A percentile compares a stretch with the other conserved stretches of the same genome.
phyloP scores from a whole-genome alignment of 2,113 vertebrate genomes.

The Alouatta palliata region DNA sequence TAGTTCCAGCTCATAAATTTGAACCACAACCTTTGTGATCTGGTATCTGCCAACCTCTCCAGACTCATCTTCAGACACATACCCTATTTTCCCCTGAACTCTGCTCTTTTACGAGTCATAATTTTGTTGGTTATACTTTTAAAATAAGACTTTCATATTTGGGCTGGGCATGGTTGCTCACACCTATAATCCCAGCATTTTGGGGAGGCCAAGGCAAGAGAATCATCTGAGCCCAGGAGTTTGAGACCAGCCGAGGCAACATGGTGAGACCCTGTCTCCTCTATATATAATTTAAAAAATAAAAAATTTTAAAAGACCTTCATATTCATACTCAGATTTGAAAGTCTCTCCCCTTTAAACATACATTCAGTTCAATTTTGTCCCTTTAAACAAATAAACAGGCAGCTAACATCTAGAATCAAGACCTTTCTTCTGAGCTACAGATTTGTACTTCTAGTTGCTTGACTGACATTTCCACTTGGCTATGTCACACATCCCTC shows the following conservation, averaged over 20 bases:
- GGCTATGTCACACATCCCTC: background rate
- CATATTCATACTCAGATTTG: background rate
- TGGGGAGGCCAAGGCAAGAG: too few relatives aligned
- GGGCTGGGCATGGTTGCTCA: too few relatives aligned
- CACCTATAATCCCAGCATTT: too few relatives aligned
- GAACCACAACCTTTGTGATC: background rate
- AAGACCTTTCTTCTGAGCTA: background rate
- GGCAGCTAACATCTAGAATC: background rate
- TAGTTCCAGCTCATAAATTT: background rate
- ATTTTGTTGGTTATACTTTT: background rate
- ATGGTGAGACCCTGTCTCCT: too few relatives aligned
- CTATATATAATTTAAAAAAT: too few relatives aligned
- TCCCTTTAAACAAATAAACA: slow-evolving; percentile 2
- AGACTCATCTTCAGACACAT: background rate
- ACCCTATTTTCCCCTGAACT: background rate
- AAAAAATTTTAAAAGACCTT: too few relatives aligned
- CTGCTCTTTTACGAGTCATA: background rate
- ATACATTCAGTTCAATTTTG: background rate
- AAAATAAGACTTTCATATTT: background rate
- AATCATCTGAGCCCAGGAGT: too few relatives aligned
- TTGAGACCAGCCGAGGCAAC: too few relatives aligned
- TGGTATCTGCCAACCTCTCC: background rate
- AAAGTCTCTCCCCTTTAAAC: background rate
- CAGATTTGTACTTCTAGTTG: background rate
- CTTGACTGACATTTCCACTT: background rate